Percentiles rank a stretch among this genome's conserved stretches.
Evolutionary conservation across 2,113 vertebrate species (phyloP).

Genomic region (Pelmatolapia mariae): DNA sequence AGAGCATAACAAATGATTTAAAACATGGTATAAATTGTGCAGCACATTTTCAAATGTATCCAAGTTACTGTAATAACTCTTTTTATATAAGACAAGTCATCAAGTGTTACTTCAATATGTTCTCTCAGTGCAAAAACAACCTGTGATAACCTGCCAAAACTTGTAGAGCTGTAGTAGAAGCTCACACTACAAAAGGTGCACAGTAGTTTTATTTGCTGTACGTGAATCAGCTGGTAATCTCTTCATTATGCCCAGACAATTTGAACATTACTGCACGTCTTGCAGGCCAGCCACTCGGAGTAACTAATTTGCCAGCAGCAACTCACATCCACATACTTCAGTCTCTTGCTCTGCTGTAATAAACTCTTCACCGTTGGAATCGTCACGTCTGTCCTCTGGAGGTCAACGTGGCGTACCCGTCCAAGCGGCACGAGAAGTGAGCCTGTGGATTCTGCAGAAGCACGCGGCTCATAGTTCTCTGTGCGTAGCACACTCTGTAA

Average conservation of each 20-base stretch:
- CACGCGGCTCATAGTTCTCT: fast-evolving
- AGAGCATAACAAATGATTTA: not conserved
- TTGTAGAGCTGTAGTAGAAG: not conserved
- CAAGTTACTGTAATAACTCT: not conserved
- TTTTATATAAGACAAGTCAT: not conserved
- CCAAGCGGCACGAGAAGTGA: conserved; percentile 6
- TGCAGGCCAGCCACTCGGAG: not conserved
- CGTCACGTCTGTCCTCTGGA: conserved; percentile 55
- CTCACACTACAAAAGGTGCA: not conserved
- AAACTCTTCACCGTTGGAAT: conserved; percentile 36
- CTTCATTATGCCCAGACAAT: conserved; percentile 36
- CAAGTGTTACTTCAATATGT: not conserved
- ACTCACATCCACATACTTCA: conserved; percentile 60
- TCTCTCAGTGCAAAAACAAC: not conserved
- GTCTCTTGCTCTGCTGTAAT: conserved; percentile 22
- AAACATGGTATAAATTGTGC: not conserved
- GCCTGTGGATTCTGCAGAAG: not conserved
- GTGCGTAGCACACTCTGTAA: conserved; percentile 22
- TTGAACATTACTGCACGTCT: not conserved
- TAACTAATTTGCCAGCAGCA: conserved; percentile 62
- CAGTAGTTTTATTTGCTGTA: not conserved
- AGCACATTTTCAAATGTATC: not conserved
- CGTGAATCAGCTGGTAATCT: not conserved
- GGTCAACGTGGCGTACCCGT: conserved; percentile 12
- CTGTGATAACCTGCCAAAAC: not conserved